Percentiles rank a stretch among this genome's conserved stretches.
These are phyloP conservation scores for Oceanites oceanicus DNA, from an alignment of 2,113 vertebrate genomes.

Conservation along the genomic window DNA sequence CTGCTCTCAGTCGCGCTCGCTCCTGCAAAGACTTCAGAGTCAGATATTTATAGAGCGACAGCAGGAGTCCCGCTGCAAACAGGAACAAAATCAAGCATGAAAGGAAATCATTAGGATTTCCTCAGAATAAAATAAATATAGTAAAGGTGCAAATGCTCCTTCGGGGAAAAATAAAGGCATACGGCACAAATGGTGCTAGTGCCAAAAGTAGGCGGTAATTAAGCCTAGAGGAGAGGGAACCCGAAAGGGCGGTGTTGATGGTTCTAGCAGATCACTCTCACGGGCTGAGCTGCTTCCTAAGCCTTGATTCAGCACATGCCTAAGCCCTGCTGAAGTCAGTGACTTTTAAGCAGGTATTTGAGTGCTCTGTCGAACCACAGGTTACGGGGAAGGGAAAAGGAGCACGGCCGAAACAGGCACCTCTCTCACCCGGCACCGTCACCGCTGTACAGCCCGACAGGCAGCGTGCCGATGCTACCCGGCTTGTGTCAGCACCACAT, in stretches of 20 bases:
- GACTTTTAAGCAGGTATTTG: neutral
- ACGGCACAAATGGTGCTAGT: neutral
- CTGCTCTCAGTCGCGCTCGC: neutral
- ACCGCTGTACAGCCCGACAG: fast-evolving
- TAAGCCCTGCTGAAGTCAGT: neutral
- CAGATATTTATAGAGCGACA: slow-evolving; percentile 8
- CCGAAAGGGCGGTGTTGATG: neutral
- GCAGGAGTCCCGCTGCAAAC: slow-evolving; percentile 1
- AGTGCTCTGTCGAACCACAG: neutral
- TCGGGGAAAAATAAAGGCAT: neutral
- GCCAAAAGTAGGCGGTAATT: neutral
- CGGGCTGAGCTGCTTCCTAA: neutral
- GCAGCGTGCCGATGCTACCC: fast-evolving
- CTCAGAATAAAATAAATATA: slow-evolving; percentile 23
- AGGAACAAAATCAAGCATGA: slow-evolving; percentile 3
- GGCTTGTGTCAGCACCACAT: neutral
- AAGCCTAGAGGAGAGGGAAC: neutral
- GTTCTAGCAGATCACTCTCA: neutral
- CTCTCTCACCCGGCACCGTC: fast-evolving
- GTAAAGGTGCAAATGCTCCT: neutral
- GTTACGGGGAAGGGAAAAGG: neutral
- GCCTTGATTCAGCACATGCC: neutral
- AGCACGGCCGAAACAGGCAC: neutral
- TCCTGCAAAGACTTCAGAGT: neutral
- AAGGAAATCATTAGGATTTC: slow-evolving; percentile 50